Evolutionary conservation across 2,888 invertebrate genomes (phyloP), one percentile per base, ranked within the genome.

Genomic region (Diarsia mendica): DNA sequence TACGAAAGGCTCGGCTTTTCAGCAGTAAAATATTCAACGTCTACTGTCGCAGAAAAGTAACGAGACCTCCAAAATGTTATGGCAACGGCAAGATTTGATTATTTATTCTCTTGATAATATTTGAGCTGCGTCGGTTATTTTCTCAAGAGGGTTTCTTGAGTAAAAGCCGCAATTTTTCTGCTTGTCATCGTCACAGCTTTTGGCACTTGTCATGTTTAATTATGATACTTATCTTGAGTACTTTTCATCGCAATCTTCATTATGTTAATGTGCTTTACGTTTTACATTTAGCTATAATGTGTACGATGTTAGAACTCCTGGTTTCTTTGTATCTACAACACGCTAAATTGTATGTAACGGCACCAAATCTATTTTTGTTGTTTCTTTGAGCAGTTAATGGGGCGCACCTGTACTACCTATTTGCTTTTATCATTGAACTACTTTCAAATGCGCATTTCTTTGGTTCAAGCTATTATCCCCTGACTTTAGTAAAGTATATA

Each of bases 21-120:
- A 64, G 68, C 67, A 75, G 55, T 75, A 73, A 74, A 83, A 80
- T 83, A 85, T 84, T 83, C 79, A 85, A 72, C 83, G 53, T 73
- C 71, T 75, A 65, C 65, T 49, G 67, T 67, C 67, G 72, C 73
- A 75, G 71, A 78, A 81, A 76, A 67, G 67, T 77, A 82, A 70
- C 63, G 66, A 75, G 60, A 64, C 69, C 72, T 65, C 68, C 53
- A 33, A 79, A 67, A 79, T 76, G 77, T 77, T 74, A 72, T 72
- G 66, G 33, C 49, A 67, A 55, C 72, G 66, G 33, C 49, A 67
- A 55, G 67, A 77, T 77, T 76, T 75, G 60, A 72, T 84, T 85
- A 75, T 75, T 85, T 73, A 77, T 83, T 83, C 71, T 72, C 51
- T 58, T 66, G 77, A 69, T 71, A 78, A 79, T 75, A 70, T 75